Percentiles rank a stretch among this genome's conserved stretches.
Conservation (phyloP, 2,113 vertebrate genomes). For the Trichechus manatus region DNA sequence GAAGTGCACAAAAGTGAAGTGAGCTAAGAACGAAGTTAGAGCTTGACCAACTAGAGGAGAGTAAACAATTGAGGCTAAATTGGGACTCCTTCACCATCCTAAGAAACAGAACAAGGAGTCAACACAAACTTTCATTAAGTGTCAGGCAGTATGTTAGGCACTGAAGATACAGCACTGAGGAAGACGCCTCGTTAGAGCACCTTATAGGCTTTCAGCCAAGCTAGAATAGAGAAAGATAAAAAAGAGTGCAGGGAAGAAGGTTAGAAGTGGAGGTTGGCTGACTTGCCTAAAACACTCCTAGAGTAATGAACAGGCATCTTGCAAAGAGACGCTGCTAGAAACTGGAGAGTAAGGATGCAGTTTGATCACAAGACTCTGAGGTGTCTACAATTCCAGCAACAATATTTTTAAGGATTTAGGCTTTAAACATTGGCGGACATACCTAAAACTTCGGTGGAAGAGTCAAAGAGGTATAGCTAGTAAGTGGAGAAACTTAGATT, state of each 20-base stretch:
- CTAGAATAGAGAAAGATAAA: neutral
- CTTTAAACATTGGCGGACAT: neutral
- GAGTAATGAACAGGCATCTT: neutral
- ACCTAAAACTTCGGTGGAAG: neutral
- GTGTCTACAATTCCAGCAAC: fast-evolving
- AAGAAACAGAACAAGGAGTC: neutral
- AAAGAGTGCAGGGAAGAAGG: neutral
- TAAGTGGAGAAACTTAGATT: neutral
- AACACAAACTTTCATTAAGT: no score
- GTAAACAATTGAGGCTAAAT: neutral
- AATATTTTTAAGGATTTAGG: neutral
- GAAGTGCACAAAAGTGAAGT: neutral
- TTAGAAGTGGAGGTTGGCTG: neutral
- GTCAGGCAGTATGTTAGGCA: no score
- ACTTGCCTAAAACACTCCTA: neutral
- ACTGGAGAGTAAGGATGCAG: neutral
- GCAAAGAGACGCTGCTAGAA: neutral
- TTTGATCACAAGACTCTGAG: neutral
- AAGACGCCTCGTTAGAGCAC: neutral
- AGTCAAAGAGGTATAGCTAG: neutral
- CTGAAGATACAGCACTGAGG: neutral
- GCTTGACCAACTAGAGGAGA: neutral
- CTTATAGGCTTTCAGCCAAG: neutral
- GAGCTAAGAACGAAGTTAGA: neutral
- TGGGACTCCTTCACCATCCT: neutral